phyloP scores from a whole-genome alignment of 2,888 invertebrate species.

The Lordiphosa fenestrarum region DNA sequence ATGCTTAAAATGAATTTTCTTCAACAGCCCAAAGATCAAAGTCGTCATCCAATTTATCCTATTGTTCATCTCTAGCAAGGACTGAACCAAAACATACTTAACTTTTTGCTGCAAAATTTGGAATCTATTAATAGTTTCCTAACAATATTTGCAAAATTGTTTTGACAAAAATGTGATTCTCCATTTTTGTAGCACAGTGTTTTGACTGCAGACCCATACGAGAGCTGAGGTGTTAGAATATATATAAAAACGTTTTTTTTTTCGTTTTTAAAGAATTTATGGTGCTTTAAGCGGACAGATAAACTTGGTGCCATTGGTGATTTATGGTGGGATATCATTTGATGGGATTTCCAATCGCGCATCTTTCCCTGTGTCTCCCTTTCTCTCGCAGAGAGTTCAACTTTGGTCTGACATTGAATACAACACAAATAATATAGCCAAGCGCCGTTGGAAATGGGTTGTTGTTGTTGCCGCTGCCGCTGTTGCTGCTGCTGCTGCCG shows the following conservation, averaged over 20 bases:
- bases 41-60: too few species aligned
- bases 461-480: conserved; percentile 13
- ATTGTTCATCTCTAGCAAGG: too few species aligned
- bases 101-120: too few species aligned
- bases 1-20: too few species aligned
- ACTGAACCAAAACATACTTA: too few species aligned
- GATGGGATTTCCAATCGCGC: conserved; percentile 40
- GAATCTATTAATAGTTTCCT: too few species aligned
- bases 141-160: too few species aligned
- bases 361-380: conserved; percentile 5
- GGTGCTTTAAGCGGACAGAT: conserved; percentile 66
- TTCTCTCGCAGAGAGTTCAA: conserved; percentile 17
- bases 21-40: too few species aligned
- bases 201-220: neutral
- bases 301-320: conserved; percentile 63
- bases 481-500: conserved; percentile 11
- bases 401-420: conserved; percentile 66
- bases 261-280: conserved; percentile 55
- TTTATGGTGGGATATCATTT: conserved; percentile 65
- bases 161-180: too few species aligned
- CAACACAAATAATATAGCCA: conserved; percentile 37
- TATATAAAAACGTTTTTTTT: neutral
- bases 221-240: conserved; percentile 58
- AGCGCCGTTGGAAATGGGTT: conserved; percentile 47
- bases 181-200: too few species aligned